Evolutionary conservation across 1,140 invertebrate species (phyloP), one percentile per base, ranked within the genome.

Genomic region (Microplitis demolitor): DNA sequence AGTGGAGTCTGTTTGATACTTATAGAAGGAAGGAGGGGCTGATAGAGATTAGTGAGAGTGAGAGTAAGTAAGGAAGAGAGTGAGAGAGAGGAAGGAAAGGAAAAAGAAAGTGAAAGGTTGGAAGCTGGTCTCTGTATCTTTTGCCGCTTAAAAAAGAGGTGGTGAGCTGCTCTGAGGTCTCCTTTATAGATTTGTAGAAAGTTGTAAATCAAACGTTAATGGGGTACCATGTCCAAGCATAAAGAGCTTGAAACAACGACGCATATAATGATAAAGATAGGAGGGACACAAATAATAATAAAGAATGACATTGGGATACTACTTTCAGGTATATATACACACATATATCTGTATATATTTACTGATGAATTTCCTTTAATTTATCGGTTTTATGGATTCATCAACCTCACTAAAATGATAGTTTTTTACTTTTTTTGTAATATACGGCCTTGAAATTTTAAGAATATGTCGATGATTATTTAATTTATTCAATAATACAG

Each of bases 141-240:
- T 39, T 56, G 61, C 53, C 66, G 73, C 70, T 39, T 33, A 61
- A 16, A 33, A 51, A 51, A 68, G 35, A 75, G 74, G 70, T 71
- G 78, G 77, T 82, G 74, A 45, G 39, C 39, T 45, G 39, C 39
- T 45, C 39, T 45, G 39, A 74, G 66, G 71, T 76, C 78, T 79
- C 80, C 82, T 87, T 86, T 87, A 86, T 86, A 86, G 85, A 87
- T 87, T 86, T 80, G 82, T 85, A 84, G 83, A 87, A 85, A 84
- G 85, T 82, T 84, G 85, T 87, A 87, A 86, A 87, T 87, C 85
- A 87, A 87, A 85, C 80, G 83, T 86, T 87, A 87, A 87, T 87
- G 84, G 85, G 83, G 76, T 77, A 75, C 79, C 79, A 80, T 85
- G 84, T 86, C 79, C 54, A 77, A 77, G 80, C 79, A 82, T 85